Base-by-base conservation (phyloP, 2,888 invertebrate species). In the Drosophila percnosoma region DNA sequence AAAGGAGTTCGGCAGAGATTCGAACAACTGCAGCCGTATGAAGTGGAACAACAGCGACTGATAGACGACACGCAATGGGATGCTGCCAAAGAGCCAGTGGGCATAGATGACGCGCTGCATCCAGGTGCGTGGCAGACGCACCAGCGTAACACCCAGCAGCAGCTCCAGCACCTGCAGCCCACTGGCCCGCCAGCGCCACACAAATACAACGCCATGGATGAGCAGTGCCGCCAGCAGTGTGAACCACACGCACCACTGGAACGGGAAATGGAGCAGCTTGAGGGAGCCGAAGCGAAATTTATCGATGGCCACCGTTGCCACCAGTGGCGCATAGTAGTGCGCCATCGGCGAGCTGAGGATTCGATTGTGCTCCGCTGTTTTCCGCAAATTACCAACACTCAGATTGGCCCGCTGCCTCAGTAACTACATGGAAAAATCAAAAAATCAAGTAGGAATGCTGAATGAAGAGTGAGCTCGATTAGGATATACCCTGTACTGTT, bases 11-110 rank as follows among this genome's bases (percentile, higher is more conserved):
- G 68, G 67, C 48, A 83, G 60, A 8, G 66, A 42, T 5, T 38
- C 75, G 36, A 73, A 74, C 42, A 83, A 31, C 38, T 80, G 79
- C 21, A 80, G 57, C 2, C 87, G 80, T 24, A 91, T 90, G 15
- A 91, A 75, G 34, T 91, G 80, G 55, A 88, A 91, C 21, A 91
- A 55, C 7, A 89, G 72, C 13, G 90, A 82, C 10, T 91, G 91
- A 52, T 92, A 92, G 57, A 77, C 78, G 8, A 81, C 75, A 0
- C 91, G 81, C 36, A 84, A 27, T 0, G 83, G 77, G 0, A 91
- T 69, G 42, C 77, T 80, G 33, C 74, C 80, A 45, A 75, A 74
- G 11, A 85, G 59, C 85, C 88, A 85, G 21, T 84, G 83, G 24
- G 71, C 68, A 27, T 80, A 82, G 62, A 84, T 72, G 18, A 82